Percentiles rank a stretch among this genome's conserved stretches.
Evolutionary conservation across 2,113 vertebrate genomes (phyloP).

Genomic region (Ptyas mucosa): DNA sequence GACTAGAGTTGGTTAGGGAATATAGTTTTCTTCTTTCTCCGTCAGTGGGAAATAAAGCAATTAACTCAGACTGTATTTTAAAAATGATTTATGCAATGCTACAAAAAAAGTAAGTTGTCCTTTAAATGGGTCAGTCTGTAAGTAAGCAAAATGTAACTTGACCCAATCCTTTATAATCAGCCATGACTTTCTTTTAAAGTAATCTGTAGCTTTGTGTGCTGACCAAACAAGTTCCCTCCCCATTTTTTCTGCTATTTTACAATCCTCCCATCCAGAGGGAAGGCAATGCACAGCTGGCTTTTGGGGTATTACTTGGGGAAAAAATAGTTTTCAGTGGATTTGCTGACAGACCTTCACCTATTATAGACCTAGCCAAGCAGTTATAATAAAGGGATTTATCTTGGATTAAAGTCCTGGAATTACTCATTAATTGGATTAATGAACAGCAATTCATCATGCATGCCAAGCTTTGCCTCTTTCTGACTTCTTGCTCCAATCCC

Average conservation of each 20-base stretch:
- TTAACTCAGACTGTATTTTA: not conserved
- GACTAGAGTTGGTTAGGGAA: not conserved
- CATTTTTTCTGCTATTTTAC: not conserved
- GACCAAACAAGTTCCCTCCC: not conserved
- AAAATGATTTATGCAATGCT: not conserved
- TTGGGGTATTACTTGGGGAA: slow-evolving; percentile 5
- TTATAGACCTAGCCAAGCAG: slow-evolving; percentile 41
- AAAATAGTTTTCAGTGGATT: slow-evolving; percentile 44
- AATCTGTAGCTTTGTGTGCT: not conserved
- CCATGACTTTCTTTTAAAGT: not conserved
- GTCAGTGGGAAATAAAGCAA: not conserved
- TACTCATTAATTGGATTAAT: slow-evolving; percentile 76
- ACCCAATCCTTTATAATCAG: not conserved
- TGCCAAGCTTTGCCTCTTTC: slow-evolving; percentile 49
- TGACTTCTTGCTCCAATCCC: slow-evolving; percentile 41
- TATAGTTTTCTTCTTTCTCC: not conserved
- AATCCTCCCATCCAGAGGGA: slow-evolving; percentile 19
- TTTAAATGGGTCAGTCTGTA: not conserved
- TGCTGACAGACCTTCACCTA: slow-evolving; percentile 40
- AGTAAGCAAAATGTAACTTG: not conserved
- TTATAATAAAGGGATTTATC: slow-evolving; percentile 63
- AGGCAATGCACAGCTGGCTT: slow-evolving; percentile 15
- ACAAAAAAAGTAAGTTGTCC: not conserved
- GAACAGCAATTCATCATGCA: slow-evolving; percentile 62
- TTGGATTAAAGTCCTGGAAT: slow-evolving; percentile 62